phyloP scores from a whole-genome alignment of 2,113 vertebrate species.

The Sinocyclocheilus anshuiensis region DNA sequence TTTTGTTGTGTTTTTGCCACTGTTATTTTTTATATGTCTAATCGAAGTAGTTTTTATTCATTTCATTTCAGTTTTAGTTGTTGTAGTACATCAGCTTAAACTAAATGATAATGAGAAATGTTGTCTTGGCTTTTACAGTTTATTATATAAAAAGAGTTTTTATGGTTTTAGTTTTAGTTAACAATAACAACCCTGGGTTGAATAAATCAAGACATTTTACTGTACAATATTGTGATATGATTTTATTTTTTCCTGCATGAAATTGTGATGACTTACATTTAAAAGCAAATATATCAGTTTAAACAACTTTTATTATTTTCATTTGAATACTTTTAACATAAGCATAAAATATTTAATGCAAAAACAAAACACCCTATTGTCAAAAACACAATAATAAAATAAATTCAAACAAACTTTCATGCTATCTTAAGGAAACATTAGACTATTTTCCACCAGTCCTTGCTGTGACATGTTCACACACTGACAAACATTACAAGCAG shows the following conservation, averaged over 20 bases:
- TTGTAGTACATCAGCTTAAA: too few species aligned
- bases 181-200: too few species aligned
- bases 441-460: too few species aligned
- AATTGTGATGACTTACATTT: background rate
- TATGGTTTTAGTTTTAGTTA: too few species aligned
- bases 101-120: too few species aligned
- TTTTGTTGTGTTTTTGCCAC: background rate
- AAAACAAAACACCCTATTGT: background rate
- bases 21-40: background rate
- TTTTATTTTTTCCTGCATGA: background rate
- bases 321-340: background rate
- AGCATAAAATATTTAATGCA: background rate
- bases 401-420: background rate
- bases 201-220: background rate
- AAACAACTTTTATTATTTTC: background rate
- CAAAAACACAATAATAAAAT: background rate
- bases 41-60: too few species aligned
- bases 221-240: background rate
- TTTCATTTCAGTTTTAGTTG: too few species aligned
- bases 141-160: too few species aligned
- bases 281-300: background rate
- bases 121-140: too few species aligned
- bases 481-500: conserved; percentile 15
- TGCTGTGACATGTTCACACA: conserved; percentile 11
- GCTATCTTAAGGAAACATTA: background rate